Evolutionary conservation across 2,888 invertebrate genomes (phyloP), one percentile per base, ranked within the genome.

Genomic region (Choristoneura rosaceana): DNA sequence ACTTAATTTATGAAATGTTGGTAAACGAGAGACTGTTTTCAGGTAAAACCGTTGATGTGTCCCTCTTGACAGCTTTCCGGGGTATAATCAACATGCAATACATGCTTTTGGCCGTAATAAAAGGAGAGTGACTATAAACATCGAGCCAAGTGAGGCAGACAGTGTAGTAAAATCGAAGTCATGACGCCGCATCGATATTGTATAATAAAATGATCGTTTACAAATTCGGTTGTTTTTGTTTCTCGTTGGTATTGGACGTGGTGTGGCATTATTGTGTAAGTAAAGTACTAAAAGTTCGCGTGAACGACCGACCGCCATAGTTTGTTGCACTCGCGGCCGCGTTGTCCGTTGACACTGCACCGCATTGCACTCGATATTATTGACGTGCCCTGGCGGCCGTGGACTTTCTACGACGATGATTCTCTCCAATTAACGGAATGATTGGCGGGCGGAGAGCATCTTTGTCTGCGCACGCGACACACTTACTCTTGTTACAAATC

Each of bases 361-460:
- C 75, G 77, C 81, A 76, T 69, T 73, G 73, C 73, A 73, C 73
- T 73, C 64, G 68, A 73, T 73, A 73, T 73, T 73, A 73, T 73
- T 77, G 76, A 77, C 74, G 77, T 76, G 74, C 75, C 77, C 76
- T 74, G 69, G 74, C 77, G 75, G 74, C 63, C 68, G 76, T 77
- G 80, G 77, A 90, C 93, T 93, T 93, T 93, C 93, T 92, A 91
- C 89, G 81, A 80, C 85, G 85, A 92, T 93, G 90, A 91, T 94
- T 91, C 92, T 91, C 92, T 94, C 93, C 93, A 92, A 94, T 94
- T 92, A 93, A 87, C 92, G 89, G 92, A 93, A 92, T 93, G 92
- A 93, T 93, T 93, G 92, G 85, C 87, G 85, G 84, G 76, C 83
- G 81, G 82, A 83, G 83, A 86, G 81, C 87, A 90, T 89, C 90